Conservation (phyloP, 2,888 invertebrate species). For the Philhelius pedissequus region DNA sequence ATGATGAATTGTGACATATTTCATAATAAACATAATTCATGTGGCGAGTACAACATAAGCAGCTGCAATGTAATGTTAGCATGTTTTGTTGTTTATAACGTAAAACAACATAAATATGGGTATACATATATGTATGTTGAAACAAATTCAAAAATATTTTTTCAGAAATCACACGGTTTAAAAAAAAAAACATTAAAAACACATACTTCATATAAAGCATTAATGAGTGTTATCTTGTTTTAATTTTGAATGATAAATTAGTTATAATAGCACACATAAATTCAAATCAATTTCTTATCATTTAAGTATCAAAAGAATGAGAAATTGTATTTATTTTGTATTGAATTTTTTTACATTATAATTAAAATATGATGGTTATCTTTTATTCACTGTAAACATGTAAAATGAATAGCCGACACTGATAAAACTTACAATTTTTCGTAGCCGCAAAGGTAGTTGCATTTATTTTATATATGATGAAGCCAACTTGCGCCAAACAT, state of each 20-base stretch:
- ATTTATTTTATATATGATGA: no score
- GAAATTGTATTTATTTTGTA: neutral
- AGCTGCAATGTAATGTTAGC: neutral
- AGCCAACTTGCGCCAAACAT: neutral
- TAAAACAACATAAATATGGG: no score
- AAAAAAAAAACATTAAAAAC: neutral
- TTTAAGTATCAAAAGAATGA: neutral
- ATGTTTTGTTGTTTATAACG: neutral
- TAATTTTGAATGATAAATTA: neutral
- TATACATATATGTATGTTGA: neutral
- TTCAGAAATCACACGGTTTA: neutral
- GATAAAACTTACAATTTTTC: conserved; percentile 1
- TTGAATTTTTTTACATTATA: neutral
- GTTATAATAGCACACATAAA: neutral
- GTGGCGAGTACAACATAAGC: neutral
- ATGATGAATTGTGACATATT: no score
- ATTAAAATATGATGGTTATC: neutral
- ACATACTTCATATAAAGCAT: neutral
- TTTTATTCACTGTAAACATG: neutral
- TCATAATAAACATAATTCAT: no score
- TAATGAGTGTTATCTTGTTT: neutral
- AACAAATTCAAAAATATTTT: neutral
- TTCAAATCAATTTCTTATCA: neutral
- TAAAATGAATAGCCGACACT: neutral
- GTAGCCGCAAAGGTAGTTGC: neutral